Evolutionary conservation across 2,113 vertebrate genomes (phyloP).

Genomic region (Nerophis lumbriciformis): DNA sequence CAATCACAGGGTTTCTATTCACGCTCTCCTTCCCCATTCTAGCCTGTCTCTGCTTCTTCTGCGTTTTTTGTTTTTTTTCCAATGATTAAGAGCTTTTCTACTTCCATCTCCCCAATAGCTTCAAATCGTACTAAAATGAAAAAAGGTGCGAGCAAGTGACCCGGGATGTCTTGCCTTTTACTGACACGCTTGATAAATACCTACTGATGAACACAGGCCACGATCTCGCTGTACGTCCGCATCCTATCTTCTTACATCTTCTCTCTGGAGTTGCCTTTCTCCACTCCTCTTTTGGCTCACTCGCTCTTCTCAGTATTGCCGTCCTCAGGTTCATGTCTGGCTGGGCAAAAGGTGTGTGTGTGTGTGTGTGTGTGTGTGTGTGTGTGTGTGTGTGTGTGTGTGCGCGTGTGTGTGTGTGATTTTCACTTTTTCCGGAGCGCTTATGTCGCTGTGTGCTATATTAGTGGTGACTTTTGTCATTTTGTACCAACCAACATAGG

Average conservation of each 20-base stretch:
- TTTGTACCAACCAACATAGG: too few species aligned
- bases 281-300: constrained; percentile 7
- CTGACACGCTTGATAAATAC: not conserved
- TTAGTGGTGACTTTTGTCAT: too few species aligned
- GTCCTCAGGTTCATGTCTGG: not conserved
- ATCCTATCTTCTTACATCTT: not conserved
- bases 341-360: not conserved
- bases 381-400: not conserved
- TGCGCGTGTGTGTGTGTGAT: too few species aligned
- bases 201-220: not conserved
- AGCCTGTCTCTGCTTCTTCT: not conserved
- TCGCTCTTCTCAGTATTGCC: constrained; percentile 13
- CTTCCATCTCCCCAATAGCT: not conserved
- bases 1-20: not conserved
- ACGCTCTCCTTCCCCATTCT: not conserved
- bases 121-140: not conserved
- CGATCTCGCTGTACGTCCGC: not conserved
- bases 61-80: not conserved
- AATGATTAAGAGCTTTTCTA: constrained; percentile 2
- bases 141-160: not conserved
- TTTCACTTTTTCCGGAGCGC: too few species aligned
- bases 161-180: not conserved
- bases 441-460: too few species aligned
- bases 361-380: too few species aligned
- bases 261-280: not conserved